Evolutionary conservation across 2,888 invertebrate species (phyloP), one percentile per base, ranked within the genome.

Genomic region (Magallana nippona): DNA sequence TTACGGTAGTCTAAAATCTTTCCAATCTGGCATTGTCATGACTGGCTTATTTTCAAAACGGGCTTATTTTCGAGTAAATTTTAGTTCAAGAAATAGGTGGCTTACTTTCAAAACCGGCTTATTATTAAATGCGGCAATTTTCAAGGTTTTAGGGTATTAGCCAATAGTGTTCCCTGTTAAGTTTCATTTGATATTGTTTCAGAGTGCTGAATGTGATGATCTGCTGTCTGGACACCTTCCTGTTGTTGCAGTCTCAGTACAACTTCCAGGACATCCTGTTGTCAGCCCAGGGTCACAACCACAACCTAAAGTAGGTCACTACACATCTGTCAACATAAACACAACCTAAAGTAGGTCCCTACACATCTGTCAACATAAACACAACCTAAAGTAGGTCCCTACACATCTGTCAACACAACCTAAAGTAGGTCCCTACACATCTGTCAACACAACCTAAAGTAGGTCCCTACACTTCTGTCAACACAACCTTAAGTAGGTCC

Each of bases 241-340:
- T 94, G 5, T 88, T 94, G 81, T 88, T 94, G 55, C 92, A 94
- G 89, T 91, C 92, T 3, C 94, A 94, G 89, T 94, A 93, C 89
- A 91, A 91, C 82, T 90, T 93, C 84, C 91, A 91, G 83, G 92
- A 93, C 58, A 85, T 89, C 22, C 87, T 94, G 77, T 88, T 94
- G 55, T 83, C 85, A 55, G 89, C 91, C 1, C 94, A 94, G 88
- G 87, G 89, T 5, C 90, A 89, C 27, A 92, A 92, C 44, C 44
- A 78, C 27, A 27, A 27, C 2, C 27, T 22, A 1, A 71, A 71
- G 71, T 71, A 71, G 15, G 71, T 71, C 19, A 27, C n/a, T 19
- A 17, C 60, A 60, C 2, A 27, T 27, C 27, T 27, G 27, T 27
- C 27, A 27, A 27, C 27, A 27, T 27, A 2, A 27, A 27, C 27